Base-by-base conservation (phyloP, 2,888 invertebrate genomes). In the Drosophila aldrichi region DNA sequence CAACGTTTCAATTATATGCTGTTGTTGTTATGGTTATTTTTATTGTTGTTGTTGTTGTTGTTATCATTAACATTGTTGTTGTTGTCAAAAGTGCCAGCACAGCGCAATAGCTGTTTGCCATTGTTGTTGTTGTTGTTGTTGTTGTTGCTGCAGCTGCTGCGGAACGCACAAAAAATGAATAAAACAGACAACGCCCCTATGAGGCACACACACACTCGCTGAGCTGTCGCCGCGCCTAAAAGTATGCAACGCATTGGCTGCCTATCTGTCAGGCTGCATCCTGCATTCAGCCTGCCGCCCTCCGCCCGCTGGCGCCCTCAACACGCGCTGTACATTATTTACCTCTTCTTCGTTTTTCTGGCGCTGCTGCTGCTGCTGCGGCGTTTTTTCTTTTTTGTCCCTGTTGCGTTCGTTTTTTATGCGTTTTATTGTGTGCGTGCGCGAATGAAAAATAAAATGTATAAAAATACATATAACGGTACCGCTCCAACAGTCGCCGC, bases 401-500 rank as follows among this genome's bases (percentile, higher is more conserved):
- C 14, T 20, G 43, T 14, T 22, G 44, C 44, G 43, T 43, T 6
- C 46, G 58, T 91, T 90, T 90, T 90, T 90, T 90, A 89, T 80
- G 84, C 80, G 89, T 90, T 80, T 90, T 91, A 88, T 90, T 90
- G 89, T 86, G 81, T 90, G 90, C 90, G 90, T 90, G 90, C 89
- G 91, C 88, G 90, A 90, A 86, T 90, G 90, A 90, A 90, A 90
- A 90, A 90, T 90, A 90, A 90, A 90, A 91, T 90, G 79, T 80
- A 90, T 89, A 89, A 87, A 87, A 87, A 86, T 86, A 88, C 48
- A 49, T 87, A 88, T 88, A 84, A 77, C 88, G 88, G 81, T 84
- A 81, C 86, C 84, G 84, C 85, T 84, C 84, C 69, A 81, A 87
- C 83, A 77, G 77, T 69, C 81, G 86, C 65, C 75, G 62, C 70